phyloP scores from a whole-genome alignment of 2,888 invertebrate species.

The Odontocerum albicorne region DNA sequence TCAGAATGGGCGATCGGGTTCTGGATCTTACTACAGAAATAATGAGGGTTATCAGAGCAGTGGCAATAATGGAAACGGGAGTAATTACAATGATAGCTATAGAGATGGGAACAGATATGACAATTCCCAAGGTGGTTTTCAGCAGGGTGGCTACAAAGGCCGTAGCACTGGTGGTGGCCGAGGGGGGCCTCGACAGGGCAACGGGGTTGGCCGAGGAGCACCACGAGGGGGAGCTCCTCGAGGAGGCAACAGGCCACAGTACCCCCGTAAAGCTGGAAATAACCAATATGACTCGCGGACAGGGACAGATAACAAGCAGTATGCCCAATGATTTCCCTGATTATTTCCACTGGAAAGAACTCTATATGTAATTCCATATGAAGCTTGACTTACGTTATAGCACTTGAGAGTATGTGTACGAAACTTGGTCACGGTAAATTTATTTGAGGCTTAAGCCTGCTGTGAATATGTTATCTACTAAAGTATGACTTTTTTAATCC shows the following conservation, averaged over 20 bases:
- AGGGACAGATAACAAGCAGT: conserved; percentile 38
- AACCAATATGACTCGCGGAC: conserved; percentile 33
- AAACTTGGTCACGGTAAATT: conserved; percentile 6
- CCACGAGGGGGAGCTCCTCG: conserved; percentile 39
- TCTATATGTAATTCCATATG: conserved; percentile 1
- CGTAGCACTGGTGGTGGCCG: conserved; percentile 28
- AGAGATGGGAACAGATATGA: conserved; percentile 34
- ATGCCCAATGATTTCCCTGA: conserved; percentile 24
- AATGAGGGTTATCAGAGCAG: conserved; percentile 41
- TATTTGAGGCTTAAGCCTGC: background rate
- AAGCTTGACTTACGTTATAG: conserved; percentile 19
- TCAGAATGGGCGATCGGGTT: conserved; percentile 46
- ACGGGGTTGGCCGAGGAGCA: conserved; percentile 40
- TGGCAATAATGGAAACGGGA: conserved; percentile 40
- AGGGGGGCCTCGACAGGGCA: background rate
- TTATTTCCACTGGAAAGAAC: too few species aligned
- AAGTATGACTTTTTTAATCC: background rate
- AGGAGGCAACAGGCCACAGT: conserved; percentile 43
- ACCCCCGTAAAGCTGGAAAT: conserved; percentile 47
- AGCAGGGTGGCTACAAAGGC: conserved; percentile 53
- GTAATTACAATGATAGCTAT: conserved; percentile 38
- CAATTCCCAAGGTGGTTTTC: conserved; percentile 40
- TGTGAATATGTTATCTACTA: conserved; percentile 2
- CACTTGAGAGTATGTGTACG: conserved; percentile 10
- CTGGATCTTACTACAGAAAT: conserved; percentile 34